These are phyloP conservation scores for Stenurella melanura DNA, from an alignment of 2,888 invertebrate species.

Conservation along the genomic window DNA sequence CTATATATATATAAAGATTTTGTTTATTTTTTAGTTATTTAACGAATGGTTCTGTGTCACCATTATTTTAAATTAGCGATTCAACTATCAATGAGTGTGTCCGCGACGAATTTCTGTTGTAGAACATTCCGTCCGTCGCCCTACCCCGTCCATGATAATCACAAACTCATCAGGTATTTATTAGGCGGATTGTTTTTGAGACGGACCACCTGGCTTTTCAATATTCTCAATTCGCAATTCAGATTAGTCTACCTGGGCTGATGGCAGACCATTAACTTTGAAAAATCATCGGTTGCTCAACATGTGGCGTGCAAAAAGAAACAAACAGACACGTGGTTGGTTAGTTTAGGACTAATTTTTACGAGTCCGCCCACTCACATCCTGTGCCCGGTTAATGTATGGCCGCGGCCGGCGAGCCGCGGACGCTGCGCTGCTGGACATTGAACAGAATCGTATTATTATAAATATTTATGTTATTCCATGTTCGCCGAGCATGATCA, in stretches of 20 bases:
- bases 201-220: conserved; percentile 59
- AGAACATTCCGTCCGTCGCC: neutral
- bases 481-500: conserved; percentile 34
- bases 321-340: conserved; percentile 58
- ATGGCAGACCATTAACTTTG: conserved; percentile 39
- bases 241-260: conserved; percentile 53
- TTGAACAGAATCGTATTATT: conserved; percentile 46
- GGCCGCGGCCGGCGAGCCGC: conserved; percentile 21
- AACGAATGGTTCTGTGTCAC: no score
- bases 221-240: conserved; percentile 59
- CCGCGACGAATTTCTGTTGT: neutral
- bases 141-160: neutral
- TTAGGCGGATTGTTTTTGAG: conserved; percentile 47
- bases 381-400: conserved; percentile 60
- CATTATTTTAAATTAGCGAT: no score
- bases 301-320: conserved; percentile 47
- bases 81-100: no score
- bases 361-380: conserved; percentile 66
- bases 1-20: no score
- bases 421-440: conserved; percentile 37
- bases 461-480: conserved; percentile 45
- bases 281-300: conserved; percentile 43
- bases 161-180: conserved; percentile 31
- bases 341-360: conserved; percentile 64
- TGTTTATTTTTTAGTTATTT: no score